Base-by-base conservation (phyloP, 2,113 vertebrate species). In the Athene cunicularia region DNA sequence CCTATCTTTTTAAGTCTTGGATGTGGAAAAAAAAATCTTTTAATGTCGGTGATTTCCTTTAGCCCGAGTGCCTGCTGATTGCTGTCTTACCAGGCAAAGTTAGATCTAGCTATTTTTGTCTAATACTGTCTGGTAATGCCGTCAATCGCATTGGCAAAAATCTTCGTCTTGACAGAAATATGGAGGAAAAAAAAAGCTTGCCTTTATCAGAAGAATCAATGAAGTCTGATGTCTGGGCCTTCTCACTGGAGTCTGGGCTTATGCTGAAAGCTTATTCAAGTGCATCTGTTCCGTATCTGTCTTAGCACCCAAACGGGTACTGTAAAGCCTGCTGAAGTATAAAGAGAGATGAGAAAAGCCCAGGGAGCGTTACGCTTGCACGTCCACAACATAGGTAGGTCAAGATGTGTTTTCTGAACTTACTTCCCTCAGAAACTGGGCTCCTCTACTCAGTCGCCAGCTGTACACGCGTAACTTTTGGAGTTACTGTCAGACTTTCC, bases 61-160 rank as follows among this genome's bases (percentile, higher is more conserved):
- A 89, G 84, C 79, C 49, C 4, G 92, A 84, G 59, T 30, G 98
- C 99, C 98, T 98, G 98, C 97, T 74, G 98, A 99, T 99, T 98
- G 99, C 97, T 95, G 99, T 99, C 99, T 99, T 99, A 99, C 99
- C 99, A 99, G 99, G 99, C 99, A 99, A 92, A 98, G 99, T 99
- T 99, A 99, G 99, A 99, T 99, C 98, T 99, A 97, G 97, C 97
- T 98, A 98, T 70, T 96, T 95, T 84, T 98, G 99, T 99, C 99
- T 99, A 99, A 99, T 99, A 99, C 99, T 99, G 99, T 99, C 99
- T 99, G 99, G 99, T 99, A 99, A 99, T 99, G 99, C 99, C 99
- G 98, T 99, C 98, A 98, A 98, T 99, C 96, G 97, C 99, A 98
- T 28, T 79, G 98, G 98, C 98, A 97, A 95, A 77, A 63, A 86